phyloP scores from a whole-genome alignment of 2,113 vertebrate species.

The Mesoclemmys tuberculata region DNA sequence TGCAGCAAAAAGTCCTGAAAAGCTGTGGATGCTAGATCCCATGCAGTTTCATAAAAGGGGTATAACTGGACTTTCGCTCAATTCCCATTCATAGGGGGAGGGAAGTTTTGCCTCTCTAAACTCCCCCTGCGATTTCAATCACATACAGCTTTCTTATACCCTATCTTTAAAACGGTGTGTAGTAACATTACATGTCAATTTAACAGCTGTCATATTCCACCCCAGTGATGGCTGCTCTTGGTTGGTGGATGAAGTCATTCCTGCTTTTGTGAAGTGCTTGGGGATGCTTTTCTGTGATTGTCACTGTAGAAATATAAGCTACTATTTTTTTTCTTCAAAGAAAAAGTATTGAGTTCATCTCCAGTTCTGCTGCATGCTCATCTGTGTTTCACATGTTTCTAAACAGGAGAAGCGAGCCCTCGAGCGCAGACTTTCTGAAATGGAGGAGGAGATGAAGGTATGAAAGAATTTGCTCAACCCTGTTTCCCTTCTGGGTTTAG shows the following conservation, averaged over 20 bases:
- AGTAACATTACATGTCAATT: neutral
- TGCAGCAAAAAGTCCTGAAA: neutral
- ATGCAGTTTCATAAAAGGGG: neutral
- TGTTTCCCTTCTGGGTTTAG: neutral
- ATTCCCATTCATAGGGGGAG: too few species aligned
- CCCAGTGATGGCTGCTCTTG: neutral
- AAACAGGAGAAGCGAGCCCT: constrained; percentile 92
- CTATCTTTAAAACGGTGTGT: neutral
- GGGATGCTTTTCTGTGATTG: neutral
- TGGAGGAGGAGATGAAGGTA: constrained; percentile 99
- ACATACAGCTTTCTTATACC: fast-evolving
- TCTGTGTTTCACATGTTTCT: constrained; percentile 49
- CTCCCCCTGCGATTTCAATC: neutral
- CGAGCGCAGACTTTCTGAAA: constrained; percentile 94
- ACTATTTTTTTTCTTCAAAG: neutral
- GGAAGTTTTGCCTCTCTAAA: neutral
- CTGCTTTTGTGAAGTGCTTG: neutral
- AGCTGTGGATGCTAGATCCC: neutral
- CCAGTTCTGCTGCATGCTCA: neutral
- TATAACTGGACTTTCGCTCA: neutral
- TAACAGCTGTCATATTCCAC: neutral
- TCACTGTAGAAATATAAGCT: neutral
- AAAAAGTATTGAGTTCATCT: neutral
- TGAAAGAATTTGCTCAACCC: neutral
- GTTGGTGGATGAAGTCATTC: neutral